Evolutionary conservation across 2,888 invertebrate species (phyloP), one percentile per base, ranked within the genome.

Genomic region (Prosopocoilus inquinatus): DNA sequence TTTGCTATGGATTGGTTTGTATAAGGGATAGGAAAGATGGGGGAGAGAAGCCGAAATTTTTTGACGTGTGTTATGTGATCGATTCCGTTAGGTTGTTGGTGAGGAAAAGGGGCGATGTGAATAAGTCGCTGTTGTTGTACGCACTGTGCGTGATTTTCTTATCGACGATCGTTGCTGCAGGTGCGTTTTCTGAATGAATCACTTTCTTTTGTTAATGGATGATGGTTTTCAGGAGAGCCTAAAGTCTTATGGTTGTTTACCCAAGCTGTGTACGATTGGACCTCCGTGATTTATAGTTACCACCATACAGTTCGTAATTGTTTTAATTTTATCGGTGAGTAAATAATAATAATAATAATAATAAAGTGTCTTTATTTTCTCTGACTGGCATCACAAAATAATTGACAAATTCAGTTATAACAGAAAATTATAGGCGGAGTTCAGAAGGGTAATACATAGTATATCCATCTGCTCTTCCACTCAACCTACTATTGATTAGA

Each of bases 261-360:
- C 3, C 52, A 61, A n/a, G 32, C 38, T 9, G 52, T 47, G 9
- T 60, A 57, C 12, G 53, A 50, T n/a, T 52, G 47, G 12, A 81
- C 81, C 64, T 81, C 82, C 64, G 79, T 82, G 33, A 81, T 83
- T 72, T 84, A 80, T 78, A 82, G 82, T 67, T 73, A 82, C 66
- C 83, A 81, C 72, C 76, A 79, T 60, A 82, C 83, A 0, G 80
- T 81, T 70, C 81, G 81, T 68, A 82, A 82, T 53, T 75, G 83
- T 28, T 76, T 83, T 48, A 82, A 82, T 55, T 78, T 79, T 60
- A 67, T 83, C 67, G 75, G 75, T 44, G 68, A 68, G 3, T 78
- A 44, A 47, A n/a, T n/a, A n/a, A n/a, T n/a, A n/a, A n/a, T n/a
- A n/a, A n/a, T n/a, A n/a, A n/a, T n/a, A n/a, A n/a, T n/a, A n/a